Evolutionary conservation across 2,888 invertebrate species (phyloP), one percentile per base, ranked within the genome.

Genomic region (Linnaemya tessellans): DNA sequence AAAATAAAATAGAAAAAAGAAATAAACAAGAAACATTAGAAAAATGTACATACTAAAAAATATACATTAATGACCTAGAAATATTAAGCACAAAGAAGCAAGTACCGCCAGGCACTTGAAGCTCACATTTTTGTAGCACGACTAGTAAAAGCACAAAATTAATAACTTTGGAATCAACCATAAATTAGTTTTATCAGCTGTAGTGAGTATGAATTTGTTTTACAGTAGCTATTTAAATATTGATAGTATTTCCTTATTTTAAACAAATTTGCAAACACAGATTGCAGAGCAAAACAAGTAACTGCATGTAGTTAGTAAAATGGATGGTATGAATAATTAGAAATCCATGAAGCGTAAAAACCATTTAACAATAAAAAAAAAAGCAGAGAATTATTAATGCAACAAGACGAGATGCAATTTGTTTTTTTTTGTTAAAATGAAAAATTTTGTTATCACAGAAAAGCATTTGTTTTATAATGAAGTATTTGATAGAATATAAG

Each of bases 41-140:
- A 70, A 54, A 65, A 68, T 70, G 51, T 15, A 13, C 22, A 4
- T 22, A 64, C 43, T 18, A n/a, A 46, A 20, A 64, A 74, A 65
- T 38, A 46, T 30, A 68, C 54, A 73, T 49, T 73, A 80, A 81
- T 81, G 81, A 81, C 84, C 80, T 81, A 81, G 73, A 81, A 81
- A 80, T 46, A 62, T 73, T 56, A 30, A 56, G 71, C 43, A 30
- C 43, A 71, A 68, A 62, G 30, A 46, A 56, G 7, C 25, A 64
- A 46, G 9, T 56, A 25, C 25, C 30, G 51, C 65, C 30, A 35
- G 51, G 15, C 20, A 70, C 30, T 22, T 41, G 18, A 62, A 15
- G 4, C 64, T 18, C 54, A 35, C 30, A 65, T 35, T 49, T 65
- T 5, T 46, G 56, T 67, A 65, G 75, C 15, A 25, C 49, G 18